Conservation (phyloP, 2,797 vertebrate genomes). For the Podarcis lilfordi region DNA sequence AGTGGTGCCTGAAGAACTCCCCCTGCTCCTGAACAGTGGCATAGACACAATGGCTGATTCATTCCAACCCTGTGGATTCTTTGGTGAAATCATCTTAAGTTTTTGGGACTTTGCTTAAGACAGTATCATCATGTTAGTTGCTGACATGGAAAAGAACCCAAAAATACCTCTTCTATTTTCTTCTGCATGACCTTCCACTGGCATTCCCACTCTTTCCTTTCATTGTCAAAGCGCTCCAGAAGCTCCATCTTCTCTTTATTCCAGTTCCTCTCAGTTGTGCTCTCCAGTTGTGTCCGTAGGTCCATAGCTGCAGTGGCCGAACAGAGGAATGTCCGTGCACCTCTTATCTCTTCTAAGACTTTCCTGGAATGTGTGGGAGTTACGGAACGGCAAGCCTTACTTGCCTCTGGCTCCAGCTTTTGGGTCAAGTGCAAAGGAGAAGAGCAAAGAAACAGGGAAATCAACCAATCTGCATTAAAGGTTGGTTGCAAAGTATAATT, state of each 20-base stretch:
- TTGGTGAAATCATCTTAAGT: too few species aligned
- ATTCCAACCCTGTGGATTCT: background rate
- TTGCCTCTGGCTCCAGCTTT: constrained; percentile 80
- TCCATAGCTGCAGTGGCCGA: constrained; percentile 87
- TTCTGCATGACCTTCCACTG: constrained; percentile 96
- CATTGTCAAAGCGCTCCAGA: constrained; percentile 91
- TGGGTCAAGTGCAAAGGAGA: background rate
- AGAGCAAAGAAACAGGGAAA: constrained; percentile 49
- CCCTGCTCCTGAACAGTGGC: background rate
- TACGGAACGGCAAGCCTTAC: constrained; percentile 70
- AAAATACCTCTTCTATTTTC: constrained; percentile 94
- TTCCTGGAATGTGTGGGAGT: constrained; percentile 68
- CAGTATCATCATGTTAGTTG: constrained; percentile 14
- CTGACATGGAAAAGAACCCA: constrained; percentile 38
- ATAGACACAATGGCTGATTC: background rate
- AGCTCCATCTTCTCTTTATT: constrained; percentile 91
- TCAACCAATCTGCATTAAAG: constrained; percentile 27
- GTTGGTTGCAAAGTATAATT: background rate
- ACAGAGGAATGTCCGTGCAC: constrained; percentile 82
- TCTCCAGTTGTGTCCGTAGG: constrained; percentile 86
- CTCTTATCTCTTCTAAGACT: constrained; percentile 78
- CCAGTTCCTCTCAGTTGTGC: constrained; percentile 86
- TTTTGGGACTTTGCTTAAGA: constrained; percentile 9
- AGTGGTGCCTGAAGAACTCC: constrained; percentile 26
- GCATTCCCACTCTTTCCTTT: constrained; percentile 96